Percentiles rank a stretch among this genome's conserved stretches.
phyloP scores from a whole-genome alignment of 2,888 invertebrate species.

The Polymixis lichenea region DNA sequence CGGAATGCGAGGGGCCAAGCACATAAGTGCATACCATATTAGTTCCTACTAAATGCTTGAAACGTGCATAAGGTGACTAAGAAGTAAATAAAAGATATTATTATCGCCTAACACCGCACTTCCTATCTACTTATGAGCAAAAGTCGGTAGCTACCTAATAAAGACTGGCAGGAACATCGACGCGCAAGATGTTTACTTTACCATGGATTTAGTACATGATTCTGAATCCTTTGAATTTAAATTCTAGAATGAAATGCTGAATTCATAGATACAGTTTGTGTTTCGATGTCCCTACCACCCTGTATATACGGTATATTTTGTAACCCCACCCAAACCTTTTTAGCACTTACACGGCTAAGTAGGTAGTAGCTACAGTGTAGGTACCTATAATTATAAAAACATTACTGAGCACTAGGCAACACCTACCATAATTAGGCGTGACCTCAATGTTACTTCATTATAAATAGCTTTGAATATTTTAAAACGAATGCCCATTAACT shows the following conservation, averaged over 20 bases:
- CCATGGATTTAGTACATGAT: too few species aligned
- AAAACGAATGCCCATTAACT: slow-evolving; percentile 39
- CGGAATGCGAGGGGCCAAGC: neutral
- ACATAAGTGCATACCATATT: neutral
- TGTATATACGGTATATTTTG: neutral
- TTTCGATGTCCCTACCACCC: too few species aligned
- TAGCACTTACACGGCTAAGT: neutral
- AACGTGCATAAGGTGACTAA: neutral
- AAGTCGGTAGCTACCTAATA: too few species aligned
- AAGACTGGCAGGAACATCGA: too few species aligned
- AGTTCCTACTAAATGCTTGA: neutral
- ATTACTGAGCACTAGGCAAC: slow-evolving; percentile 15
- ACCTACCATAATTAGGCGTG: slow-evolving; percentile 22
- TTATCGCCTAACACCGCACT: too few species aligned
- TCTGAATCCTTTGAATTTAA: too few species aligned
- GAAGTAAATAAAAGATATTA: too few species aligned
- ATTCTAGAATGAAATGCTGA: too few species aligned
- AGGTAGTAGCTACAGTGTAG: neutral
- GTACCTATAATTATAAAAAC: slow-evolving; percentile 16
- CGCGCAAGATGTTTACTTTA: too few species aligned
- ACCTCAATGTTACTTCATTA: slow-evolving; percentile 31
- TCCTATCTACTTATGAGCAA: too few species aligned
- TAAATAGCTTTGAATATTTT: slow-evolving; percentile 40
- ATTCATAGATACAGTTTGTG: too few species aligned
- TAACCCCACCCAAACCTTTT: neutral